Base-by-base conservation (phyloP, 2,113 vertebrate genomes). In the Pseudois nayaur region DNA sequence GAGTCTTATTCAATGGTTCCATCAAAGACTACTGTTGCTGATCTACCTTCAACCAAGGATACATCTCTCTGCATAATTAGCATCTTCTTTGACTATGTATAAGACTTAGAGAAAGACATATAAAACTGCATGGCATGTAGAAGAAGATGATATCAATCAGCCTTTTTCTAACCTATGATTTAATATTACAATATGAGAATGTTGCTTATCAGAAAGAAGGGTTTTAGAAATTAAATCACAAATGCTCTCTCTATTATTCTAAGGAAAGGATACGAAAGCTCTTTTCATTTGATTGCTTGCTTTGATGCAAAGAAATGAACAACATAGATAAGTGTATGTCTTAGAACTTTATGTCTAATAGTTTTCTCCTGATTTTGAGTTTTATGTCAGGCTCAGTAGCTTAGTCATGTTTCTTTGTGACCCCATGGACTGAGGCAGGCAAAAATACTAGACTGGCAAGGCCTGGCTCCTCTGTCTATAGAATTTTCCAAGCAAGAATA, bases 351-450 rank as follows among this genome's bases (percentile, higher is more conserved):
- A 45, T 3, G 16, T 57, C 19, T 78, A 67, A 48, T 90, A 78
- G 8, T 86, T 91, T 97, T 88, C 40, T 86, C 55, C 64, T 95
- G 21, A 94, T 89, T 97, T 90, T 17, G 5, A 88, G 31, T 29
- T 48, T 76, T 43, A 76, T 27, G 12, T 43, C 71, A 13, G 27
- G 12, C 23, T 43, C 23, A 27, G 11, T 76, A 40, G 40, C 71
- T 76, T 76, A 76, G 6, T 27, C 12, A 0, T 76, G 36, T 76
- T 13, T 43, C 12, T 76, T 43, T 43, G 40, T 43, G 71, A 76
- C 12, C 21, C 23, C 40, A 43, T 43, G 40, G n/a, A 12, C n/a
- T 71, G n/a, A 40, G n/a, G 19, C 10, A 71, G 19, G n/a, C 67
- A 71, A 71, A 71, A 71, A 40, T 71, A 36, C 19, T 71, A 71